A percentile compares a stretch with the other conserved stretches of the same genome.
Evolutionary conservation across 64 coral and sea anemone genomes (phyloP).

Genomic region (Pocillopora damicornis): DNA sequence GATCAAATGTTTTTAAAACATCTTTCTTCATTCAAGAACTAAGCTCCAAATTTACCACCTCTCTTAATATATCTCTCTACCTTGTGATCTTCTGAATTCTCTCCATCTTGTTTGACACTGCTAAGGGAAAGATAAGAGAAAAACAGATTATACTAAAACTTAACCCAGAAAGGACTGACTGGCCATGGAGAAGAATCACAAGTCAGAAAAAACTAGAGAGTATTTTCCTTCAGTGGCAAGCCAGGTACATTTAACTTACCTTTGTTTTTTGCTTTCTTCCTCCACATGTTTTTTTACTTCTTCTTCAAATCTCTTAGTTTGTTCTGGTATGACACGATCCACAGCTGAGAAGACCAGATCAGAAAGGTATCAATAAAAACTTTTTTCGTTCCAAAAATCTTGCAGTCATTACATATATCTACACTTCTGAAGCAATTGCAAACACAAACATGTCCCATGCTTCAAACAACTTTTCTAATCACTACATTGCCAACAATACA

Average conservation of each 20-base stretch:
- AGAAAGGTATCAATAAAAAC: neutral
- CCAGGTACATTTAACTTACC: neutral
- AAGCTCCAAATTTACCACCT: no score
- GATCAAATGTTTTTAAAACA: no score
- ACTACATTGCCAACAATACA: neutral
- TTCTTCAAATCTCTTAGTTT: conserved; percentile 85
- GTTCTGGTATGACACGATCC: conserved; percentile 84
- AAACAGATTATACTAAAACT: neutral
- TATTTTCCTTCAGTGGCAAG: no score
- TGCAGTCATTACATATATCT: no score
- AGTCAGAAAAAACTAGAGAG: no score
- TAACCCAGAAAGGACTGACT: no score
- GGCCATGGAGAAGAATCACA: no score
- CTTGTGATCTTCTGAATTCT: conserved; percentile 75
- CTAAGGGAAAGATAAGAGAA: neutral
- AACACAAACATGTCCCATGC: no score
- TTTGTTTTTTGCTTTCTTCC: conserved; percentile 67
- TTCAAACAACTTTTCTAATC: neutral
- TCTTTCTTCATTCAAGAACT: no score
- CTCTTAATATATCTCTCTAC: neutral
- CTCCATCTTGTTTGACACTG: conserved; percentile 57
- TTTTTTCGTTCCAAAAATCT: no score
- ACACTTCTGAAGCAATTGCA: no score
- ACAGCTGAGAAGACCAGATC: conserved; percentile 51
- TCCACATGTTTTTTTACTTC: conserved; percentile 76